These are phyloP conservation scores for Zoanthus sansibaricus DNA, from an alignment of 92 coral and sea anemone species.

Conservation along the genomic window DNA sequence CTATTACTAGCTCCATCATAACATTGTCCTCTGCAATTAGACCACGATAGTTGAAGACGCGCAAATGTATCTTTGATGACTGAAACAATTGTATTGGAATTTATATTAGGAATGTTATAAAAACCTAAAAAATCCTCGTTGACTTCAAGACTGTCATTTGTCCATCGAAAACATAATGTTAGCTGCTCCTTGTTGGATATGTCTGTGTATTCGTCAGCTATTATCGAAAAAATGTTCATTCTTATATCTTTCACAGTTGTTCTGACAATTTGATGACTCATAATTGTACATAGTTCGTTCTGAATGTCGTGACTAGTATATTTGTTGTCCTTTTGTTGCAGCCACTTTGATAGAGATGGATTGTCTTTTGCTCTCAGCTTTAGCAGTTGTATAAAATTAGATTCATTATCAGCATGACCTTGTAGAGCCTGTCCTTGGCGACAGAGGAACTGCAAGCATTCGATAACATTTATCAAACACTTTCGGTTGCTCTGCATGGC, in stretches of 20 bases:
- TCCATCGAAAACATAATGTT: constrained; percentile 66
- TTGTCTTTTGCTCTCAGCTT: constrained; percentile 61
- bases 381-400: constrained; percentile 63
- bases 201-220: constrained; percentile 73
- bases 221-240: constrained; percentile 56
- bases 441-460: constrained; percentile 61
- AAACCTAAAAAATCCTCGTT: constrained; percentile 11
- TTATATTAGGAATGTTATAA: constrained; percentile 52
- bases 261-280: constrained; percentile 52
- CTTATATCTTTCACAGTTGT: constrained; percentile 24
- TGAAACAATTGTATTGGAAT: constrained; percentile 42
- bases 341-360: constrained; percentile 41
- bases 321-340: constrained; percentile 25
- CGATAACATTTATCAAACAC: constrained; percentile 54
- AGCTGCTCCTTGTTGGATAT: constrained; percentile 68
- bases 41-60: constrained; percentile 32
- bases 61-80: constrained; percentile 37
- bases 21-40: constrained; percentile 58
- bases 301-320: constrained; percentile 61
- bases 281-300: constrained; percentile 62
- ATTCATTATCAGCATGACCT: constrained; percentile 61
- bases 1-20: constrained; percentile 68
- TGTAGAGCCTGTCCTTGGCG: constrained; percentile 63
- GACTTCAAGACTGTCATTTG: constrained; percentile 38
- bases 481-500: constrained; percentile 40